phyloP scores from a whole-genome alignment of 1,140 invertebrate genomes.

The Monochamus saltuarius region DNA sequence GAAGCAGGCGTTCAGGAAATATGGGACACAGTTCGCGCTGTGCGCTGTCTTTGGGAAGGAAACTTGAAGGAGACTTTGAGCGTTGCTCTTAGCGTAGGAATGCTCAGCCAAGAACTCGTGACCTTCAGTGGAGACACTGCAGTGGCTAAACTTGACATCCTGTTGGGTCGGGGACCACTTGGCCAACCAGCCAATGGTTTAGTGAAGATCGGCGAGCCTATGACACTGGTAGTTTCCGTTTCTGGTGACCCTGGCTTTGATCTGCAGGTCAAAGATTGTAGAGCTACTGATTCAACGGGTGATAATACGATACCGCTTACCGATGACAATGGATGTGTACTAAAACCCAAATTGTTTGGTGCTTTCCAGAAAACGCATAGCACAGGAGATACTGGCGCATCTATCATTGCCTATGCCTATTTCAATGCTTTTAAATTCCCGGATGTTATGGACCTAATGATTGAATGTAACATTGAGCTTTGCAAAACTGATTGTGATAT shows the following conservation, averaged over 20 bases:
- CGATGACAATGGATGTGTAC: slow-evolving; percentile 74
- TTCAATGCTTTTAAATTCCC: slow-evolving; percentile 89
- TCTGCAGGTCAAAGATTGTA: slow-evolving; percentile 74
- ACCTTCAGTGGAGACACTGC: slow-evolving; percentile 83
- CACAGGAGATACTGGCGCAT: slow-evolving; percentile 69
- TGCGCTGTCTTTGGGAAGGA: slow-evolving; percentile 81
- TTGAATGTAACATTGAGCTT: slow-evolving; percentile 82
- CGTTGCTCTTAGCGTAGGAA: slow-evolving; percentile 74
- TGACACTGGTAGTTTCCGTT: slow-evolving; percentile 80
- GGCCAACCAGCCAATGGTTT: slow-evolving; percentile 73
- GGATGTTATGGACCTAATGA: slow-evolving; percentile 80
- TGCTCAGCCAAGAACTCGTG: slow-evolving; percentile 77
- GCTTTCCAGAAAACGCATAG: slow-evolving; percentile 78
- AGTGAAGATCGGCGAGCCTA: slow-evolving; percentile 79
- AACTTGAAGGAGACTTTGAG: slow-evolving; percentile 73
- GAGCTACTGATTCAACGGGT: slow-evolving; percentile 68
- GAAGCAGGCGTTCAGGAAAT: slow-evolving; percentile 80
- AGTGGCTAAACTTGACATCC: slow-evolving; percentile 76
- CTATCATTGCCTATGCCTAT: slow-evolving; percentile 76
- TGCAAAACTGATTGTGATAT: slow-evolving; percentile 79
- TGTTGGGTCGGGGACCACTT: slow-evolving; percentile 76
- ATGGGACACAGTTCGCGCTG: slow-evolving; percentile 76
- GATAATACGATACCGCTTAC: slow-evolving; percentile 69
- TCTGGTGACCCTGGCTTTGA: slow-evolving; percentile 79
- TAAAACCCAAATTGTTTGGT: slow-evolving; percentile 81